Conservation (phyloP, 2,888 invertebrate species). For the Diachrysia chrysitis region DNA sequence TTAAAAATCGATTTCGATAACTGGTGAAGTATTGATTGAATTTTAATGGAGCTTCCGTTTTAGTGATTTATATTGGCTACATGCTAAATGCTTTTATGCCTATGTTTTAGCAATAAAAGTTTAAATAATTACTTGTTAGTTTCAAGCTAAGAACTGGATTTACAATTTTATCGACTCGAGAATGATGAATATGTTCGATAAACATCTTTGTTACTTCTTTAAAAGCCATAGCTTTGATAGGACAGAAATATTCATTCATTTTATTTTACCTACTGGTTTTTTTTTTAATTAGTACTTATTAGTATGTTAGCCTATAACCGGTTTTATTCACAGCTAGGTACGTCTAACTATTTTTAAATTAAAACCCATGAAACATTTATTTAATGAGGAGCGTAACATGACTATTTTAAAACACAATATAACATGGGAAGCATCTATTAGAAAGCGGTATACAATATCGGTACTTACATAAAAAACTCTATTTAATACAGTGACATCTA, state of each 20-base stretch:
- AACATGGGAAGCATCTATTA: not conserved
- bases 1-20: constrained; percentile 61
- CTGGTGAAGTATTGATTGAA: constrained; percentile 44
- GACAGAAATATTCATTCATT: too few relatives aligned
- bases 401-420: not conserved
- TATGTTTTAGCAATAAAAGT: constrained; percentile 5
- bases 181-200: not conserved
- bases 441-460: not conserved
- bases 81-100: constrained; percentile 11
- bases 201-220: not conserved
- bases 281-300: too few relatives aligned
- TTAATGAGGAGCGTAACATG: not conserved
- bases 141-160: not conserved
- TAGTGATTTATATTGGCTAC: constrained; percentile 39
- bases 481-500: not conserved
- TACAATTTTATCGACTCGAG: not conserved
- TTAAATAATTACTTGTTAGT: not conserved
- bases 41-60: constrained; percentile 51
- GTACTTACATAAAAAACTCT: not conserved
- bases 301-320: too few relatives aligned
- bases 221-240: too few relatives aligned
- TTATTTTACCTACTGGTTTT: too few relatives aligned
- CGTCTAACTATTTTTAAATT: not conserved
- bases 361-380: not conserved
- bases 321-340: too few relatives aligned